Conservation (phyloP, 2,113 vertebrate genomes). For the Stigmatopora argus region DNA sequence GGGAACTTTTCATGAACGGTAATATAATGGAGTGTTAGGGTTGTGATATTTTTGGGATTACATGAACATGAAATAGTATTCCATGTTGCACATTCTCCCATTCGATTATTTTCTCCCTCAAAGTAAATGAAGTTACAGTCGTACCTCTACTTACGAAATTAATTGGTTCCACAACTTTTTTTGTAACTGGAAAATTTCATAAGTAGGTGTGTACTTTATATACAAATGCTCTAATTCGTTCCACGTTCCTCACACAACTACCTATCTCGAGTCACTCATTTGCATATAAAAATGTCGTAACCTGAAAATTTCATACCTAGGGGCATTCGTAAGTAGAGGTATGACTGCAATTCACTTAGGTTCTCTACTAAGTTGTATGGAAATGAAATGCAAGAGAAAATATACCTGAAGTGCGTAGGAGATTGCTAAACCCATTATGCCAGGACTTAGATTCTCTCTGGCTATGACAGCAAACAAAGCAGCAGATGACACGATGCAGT, state of each 20-base stretch:
- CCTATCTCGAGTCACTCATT: too few species aligned
- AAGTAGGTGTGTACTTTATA: too few species aligned
- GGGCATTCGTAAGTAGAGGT: too few species aligned
- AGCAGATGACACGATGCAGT: conserved; percentile 85
- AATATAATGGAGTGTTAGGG: background rate
- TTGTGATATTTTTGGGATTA: background rate
- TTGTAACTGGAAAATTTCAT: too few species aligned
- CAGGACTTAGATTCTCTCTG: conserved; percentile 80
- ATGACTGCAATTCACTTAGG: too few species aligned
- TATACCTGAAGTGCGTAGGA: conserved; percentile 92
- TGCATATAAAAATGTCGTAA: too few species aligned
- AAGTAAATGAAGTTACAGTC: too few species aligned
- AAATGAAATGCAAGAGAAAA: background rate
- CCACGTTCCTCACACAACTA: too few species aligned
- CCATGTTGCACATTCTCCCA: background rate
- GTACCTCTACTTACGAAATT: too few species aligned
- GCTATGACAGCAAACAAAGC: conserved; percentile 84
- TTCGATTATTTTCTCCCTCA: background rate
- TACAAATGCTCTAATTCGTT: too few species aligned
- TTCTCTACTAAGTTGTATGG: background rate
- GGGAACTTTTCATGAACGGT: background rate
- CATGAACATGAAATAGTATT: background rate
- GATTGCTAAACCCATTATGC: conserved; percentile 87
- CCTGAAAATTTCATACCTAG: too few species aligned
- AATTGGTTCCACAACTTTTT: too few species aligned